Evolutionary conservation across 2,888 invertebrate species (phyloP).

Genomic region (Noctuana brunneofusca): DNA sequence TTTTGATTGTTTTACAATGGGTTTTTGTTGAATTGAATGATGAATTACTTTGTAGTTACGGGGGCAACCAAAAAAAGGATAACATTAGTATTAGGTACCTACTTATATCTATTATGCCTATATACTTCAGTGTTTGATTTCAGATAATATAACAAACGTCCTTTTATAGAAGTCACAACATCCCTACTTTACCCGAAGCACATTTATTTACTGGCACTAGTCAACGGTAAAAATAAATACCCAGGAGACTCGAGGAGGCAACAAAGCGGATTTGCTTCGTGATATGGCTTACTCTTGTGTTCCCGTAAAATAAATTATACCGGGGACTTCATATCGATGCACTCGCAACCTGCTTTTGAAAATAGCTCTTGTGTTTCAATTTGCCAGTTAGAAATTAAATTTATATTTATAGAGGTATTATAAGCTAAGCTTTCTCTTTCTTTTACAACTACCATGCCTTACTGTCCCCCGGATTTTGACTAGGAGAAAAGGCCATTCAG

Average conservation of each 20-base stretch:
- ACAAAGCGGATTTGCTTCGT: slow-evolving; percentile 38
- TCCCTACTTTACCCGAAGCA: not conserved
- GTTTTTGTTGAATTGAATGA: not conserved
- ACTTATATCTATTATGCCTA: too few relatives aligned
- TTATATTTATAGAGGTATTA: too few relatives aligned
- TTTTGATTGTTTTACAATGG: not conserved
- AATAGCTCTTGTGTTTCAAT: not conserved
- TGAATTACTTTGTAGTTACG: too few relatives aligned
- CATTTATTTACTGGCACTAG: slow-evolving; percentile 16
- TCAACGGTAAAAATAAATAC: slow-evolving; percentile 37
- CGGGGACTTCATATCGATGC: slow-evolving; percentile 1
- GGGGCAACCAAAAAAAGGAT: too few relatives aligned
- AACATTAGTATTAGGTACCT: too few relatives aligned
- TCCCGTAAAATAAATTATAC: slow-evolving; percentile 10
- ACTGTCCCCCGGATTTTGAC: too few relatives aligned
- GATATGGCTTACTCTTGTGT: slow-evolving; percentile 31
- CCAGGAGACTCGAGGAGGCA: slow-evolving; percentile 36
- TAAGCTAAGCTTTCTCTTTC: not conserved
- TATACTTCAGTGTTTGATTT: too few relatives aligned
- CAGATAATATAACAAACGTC: not conserved
- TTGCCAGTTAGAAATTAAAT: not conserved
- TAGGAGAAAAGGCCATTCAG: too few relatives aligned
- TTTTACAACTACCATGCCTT: too few relatives aligned
- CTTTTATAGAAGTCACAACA: not conserved
- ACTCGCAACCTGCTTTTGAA: not conserved